phyloP scores from a whole-genome alignment of 2,888 invertebrate species.

The Chirona hameri region DNA sequence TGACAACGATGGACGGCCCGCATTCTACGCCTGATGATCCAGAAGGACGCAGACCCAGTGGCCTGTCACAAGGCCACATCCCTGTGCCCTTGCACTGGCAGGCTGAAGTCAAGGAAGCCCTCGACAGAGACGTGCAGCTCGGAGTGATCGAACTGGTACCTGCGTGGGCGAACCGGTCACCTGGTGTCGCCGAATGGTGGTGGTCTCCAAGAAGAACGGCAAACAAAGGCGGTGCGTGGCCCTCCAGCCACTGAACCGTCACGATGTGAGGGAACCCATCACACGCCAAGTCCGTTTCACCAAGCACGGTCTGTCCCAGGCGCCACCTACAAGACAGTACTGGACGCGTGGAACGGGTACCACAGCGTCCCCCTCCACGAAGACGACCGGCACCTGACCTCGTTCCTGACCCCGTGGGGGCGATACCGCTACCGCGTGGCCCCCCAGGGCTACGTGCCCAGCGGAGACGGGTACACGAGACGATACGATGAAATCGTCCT shows the following conservation, averaged over 20 bases:
- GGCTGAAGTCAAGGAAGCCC: conserved; percentile 28
- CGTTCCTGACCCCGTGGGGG: conserved; percentile 34
- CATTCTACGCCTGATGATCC: conserved; percentile 30
- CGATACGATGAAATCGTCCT: conserved; percentile 26
- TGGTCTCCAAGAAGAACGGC: conserved; percentile 31
- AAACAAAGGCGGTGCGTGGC: conserved; percentile 26
- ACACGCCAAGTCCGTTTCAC: conserved; percentile 30
- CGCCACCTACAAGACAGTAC: conserved; percentile 2
- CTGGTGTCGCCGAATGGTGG: conserved; percentile 34
- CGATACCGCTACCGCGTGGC: conserved; percentile 13
- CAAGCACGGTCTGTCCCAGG: conserved; percentile 10
- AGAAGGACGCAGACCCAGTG: conserved; percentile 23
- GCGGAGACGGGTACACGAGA: conserved; percentile 28
- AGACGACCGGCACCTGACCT: conserved; percentile 25
- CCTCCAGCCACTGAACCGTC: conserved; percentile 29
- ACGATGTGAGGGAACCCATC: conserved; percentile 26
- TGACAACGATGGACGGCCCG: conserved; percentile 5
- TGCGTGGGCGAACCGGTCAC: conserved; percentile 28
- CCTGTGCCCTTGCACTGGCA: conserved; percentile 34
- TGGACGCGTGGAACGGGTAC: conserved; percentile 33
- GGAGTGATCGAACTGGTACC: conserved; percentile 28
- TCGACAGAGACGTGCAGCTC: conserved; percentile 31
- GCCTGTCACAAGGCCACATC: conserved; percentile 31
- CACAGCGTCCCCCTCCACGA: conserved; percentile 26
- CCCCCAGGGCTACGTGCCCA: too few relatives aligned